Conservation (phyloP, 2,113 vertebrate genomes). For the Hemicordylus capensis region DNA sequence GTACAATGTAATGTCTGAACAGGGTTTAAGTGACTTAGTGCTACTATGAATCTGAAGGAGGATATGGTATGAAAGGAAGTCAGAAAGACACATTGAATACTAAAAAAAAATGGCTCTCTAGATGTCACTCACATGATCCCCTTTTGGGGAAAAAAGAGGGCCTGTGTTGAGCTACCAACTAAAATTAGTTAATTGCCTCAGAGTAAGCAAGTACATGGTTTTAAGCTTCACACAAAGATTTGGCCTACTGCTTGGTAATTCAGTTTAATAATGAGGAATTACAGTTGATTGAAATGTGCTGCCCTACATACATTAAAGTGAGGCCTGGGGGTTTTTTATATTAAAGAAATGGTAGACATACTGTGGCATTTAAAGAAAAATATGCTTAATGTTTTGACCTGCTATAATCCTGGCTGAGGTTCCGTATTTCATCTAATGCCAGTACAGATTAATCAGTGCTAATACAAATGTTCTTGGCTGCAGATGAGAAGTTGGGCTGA, state of each 20-base stretch:
- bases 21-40: neutral
- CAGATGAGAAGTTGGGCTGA: constrained; percentile 25
- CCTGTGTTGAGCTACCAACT: neutral
- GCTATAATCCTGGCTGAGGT: neutral
- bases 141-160: neutral
- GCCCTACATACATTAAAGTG: neutral
- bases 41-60: neutral
- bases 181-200: neutral
- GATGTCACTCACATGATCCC: neutral
- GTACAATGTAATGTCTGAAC: no score
- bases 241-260: neutral
- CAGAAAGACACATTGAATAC: neutral
- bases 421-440: constrained; percentile 24
- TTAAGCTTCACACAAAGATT: constrained; percentile 5
- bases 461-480: constrained; percentile 29
- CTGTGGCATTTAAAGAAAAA: constrained; percentile 38
- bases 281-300: neutral
- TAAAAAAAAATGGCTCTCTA: neutral
- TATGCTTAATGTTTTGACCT: constrained; percentile 27
- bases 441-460: constrained; percentile 28
- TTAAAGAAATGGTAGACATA: constrained; percentile 1
- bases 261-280: constrained; percentile 28
- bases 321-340: constrained; percentile 9
- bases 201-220: neutral
- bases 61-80: neutral